phyloP scores from a whole-genome alignment of 1,140 invertebrate genomes.

The Atopsyche davidsoni region DNA sequence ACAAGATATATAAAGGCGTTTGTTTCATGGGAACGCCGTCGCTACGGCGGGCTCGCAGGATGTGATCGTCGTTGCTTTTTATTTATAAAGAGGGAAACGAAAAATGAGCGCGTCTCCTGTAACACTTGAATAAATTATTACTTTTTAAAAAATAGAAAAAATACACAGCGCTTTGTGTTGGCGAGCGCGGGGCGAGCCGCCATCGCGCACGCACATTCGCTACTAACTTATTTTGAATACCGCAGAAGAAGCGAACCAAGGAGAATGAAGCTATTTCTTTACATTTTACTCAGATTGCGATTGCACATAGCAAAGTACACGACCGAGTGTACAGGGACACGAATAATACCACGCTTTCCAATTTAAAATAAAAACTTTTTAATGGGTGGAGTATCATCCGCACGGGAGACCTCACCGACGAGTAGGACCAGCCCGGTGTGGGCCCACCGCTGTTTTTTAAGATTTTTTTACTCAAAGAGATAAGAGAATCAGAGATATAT shows the following conservation, averaged over 20 bases:
- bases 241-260: not conserved
- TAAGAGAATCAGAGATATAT: no score
- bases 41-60: not conserved
- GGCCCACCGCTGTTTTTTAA: no score
- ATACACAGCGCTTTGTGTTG: not conserved
- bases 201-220: not conserved
- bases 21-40: conserved; percentile 2
- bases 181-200: no score
- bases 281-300: not conserved
- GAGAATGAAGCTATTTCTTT: not conserved
- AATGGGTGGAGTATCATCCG: no score
- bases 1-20: not conserved
- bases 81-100: not conserved
- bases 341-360: no score
- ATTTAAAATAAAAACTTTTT: no score
- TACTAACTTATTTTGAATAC: not conserved
- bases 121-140: not conserved
- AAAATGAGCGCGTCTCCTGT: not conserved
- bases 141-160: not conserved
- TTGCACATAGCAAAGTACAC: not conserved
- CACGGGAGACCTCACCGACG: no score
- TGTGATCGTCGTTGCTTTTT: conserved; percentile 2
- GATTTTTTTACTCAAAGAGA: no score
- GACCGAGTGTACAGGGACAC: no score
- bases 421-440: no score